phyloP scores from a whole-genome alignment of 2,113 vertebrate genomes.

The Tychaedon coryphoeus region DNA sequence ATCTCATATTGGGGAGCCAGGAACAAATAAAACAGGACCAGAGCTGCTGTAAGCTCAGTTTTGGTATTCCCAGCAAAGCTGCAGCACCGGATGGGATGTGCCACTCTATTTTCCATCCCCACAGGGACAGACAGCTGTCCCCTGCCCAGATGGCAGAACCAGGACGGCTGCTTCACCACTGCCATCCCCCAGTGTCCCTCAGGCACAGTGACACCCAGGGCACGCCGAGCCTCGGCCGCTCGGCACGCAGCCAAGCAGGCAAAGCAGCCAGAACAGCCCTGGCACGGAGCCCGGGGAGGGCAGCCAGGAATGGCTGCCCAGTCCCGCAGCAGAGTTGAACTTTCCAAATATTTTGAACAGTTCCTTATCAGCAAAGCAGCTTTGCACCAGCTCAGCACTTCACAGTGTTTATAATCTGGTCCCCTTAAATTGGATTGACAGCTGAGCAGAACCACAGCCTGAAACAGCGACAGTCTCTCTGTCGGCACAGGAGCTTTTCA shows the following conservation, averaged over 20 bases:
- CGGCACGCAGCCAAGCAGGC: neutral
- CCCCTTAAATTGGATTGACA: neutral
- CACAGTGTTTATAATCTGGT: neutral
- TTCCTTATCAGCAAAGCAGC: neutral
- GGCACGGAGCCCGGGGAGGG: neutral
- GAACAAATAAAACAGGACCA: neutral
- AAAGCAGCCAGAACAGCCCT: neutral
- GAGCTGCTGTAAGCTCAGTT: fast-evolving
- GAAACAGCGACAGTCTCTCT: neutral
- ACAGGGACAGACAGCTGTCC: neutral
- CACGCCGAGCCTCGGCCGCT: neutral
- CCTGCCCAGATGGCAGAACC: neutral
- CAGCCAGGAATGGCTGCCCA: neutral
- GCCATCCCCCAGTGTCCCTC: neutral
- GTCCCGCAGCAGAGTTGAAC: neutral
- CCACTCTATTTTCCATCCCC: neutral
- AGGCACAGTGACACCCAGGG: neutral
- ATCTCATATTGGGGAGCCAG: neutral
- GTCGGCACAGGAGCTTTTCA: neutral
- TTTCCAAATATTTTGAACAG: conserved; percentile 3
- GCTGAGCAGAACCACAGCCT: neutral
- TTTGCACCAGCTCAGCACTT: conserved; percentile 15
- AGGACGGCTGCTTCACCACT: neutral
- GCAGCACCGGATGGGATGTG: neutral
- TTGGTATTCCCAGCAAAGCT: neutral